Evolutionary conservation across 2,888 invertebrate species (phyloP), one percentile per base, ranked within the genome.

Genomic region (Drosophila anomelani): DNA sequence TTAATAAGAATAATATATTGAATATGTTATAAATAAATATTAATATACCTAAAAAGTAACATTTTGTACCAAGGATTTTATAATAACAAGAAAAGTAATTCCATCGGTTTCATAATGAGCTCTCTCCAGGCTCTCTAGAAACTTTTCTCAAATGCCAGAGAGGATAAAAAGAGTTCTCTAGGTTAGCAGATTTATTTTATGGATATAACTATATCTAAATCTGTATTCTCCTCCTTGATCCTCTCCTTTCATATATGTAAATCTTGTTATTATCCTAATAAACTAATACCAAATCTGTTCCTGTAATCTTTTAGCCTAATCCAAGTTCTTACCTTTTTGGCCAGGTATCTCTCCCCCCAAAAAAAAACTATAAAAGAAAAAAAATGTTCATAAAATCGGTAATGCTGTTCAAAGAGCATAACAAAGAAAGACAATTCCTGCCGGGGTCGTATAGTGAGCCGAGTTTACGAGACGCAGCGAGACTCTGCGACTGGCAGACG

Each of bases 401-500:
- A 58, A 58, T 70, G 49, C 54, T 46, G 70, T 55, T 70, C 54
- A 67, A 67, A 68, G 58, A 41, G 46, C 41, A 57, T 41, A 47
- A 49, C 69, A 34, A 49, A 44, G 32, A 26, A 32, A 20, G 64
- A 47, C 67, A 66, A 67, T 66, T 66, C 64, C 64, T 51, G 51
- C 20, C 36, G 64, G 67, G 64, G 67, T 66, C 64, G 67, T 66
- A 51, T 66, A 67, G 43, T 67, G 51, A 43, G 51, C 51, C 5
- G 43, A 51, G 34, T 67, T 66, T 51, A 66, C 67, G 67, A 66
- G 67, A 43, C 34, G 8, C 29, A 38, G 38, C 1, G 26, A 15
- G 46, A 13, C 44, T 20, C 7, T 34, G 32, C 10, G 34, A 34
- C 34, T 34, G 46, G 13, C 38, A 43, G 23, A 51, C 29, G 59